Evolutionary conservation across 1,140 invertebrate genomes (phyloP).

Genomic region (Drosophila murphyi): DNA sequence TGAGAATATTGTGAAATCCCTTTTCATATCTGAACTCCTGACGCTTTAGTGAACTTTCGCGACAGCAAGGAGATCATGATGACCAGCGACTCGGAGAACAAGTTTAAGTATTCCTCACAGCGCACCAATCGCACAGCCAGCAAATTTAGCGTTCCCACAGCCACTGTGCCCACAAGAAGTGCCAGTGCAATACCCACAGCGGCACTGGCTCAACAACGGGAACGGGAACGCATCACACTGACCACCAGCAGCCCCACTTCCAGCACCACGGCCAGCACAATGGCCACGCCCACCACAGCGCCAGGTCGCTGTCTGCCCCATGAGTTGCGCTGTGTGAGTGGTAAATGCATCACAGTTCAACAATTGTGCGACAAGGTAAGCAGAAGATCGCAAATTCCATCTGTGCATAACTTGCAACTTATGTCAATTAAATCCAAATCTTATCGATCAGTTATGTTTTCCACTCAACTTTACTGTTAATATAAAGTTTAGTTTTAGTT

Average conservation of each 20-base stretch:
- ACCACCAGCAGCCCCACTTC: slow-evolving; percentile 35
- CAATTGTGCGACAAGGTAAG: slow-evolving; percentile 87
- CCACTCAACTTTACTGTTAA: no score
- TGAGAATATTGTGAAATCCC: no score
- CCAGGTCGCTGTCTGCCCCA: slow-evolving; percentile 85
- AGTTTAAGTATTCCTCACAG: slow-evolving; percentile 84
- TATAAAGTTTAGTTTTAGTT: no score
- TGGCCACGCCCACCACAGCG: slow-evolving; percentile 22
- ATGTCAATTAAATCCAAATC: no score
- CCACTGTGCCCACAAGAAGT: slow-evolving; percentile 58
- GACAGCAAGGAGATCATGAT: slow-evolving; percentile 85
- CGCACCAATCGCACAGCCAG: slow-evolving; percentile 62
- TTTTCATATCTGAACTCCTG: not conserved
- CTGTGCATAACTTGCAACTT: no score
- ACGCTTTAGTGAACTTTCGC: slow-evolving; percentile 75
- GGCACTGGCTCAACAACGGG: slow-evolving; percentile 54
- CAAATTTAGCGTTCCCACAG: slow-evolving; percentile 51
- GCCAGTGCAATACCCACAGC: slow-evolving; percentile 71
- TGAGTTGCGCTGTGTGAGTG: slow-evolving; percentile 87
- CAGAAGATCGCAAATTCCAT: not conserved
- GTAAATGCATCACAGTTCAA: slow-evolving; percentile 87
- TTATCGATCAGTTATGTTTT: no score
- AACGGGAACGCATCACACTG: slow-evolving; percentile 40
- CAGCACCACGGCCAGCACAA: slow-evolving; percentile 13
- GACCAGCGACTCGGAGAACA: slow-evolving; percentile 85